Evolutionary conservation across 2,113 vertebrate genomes (phyloP).

Genomic region (Redunca redunca): DNA sequence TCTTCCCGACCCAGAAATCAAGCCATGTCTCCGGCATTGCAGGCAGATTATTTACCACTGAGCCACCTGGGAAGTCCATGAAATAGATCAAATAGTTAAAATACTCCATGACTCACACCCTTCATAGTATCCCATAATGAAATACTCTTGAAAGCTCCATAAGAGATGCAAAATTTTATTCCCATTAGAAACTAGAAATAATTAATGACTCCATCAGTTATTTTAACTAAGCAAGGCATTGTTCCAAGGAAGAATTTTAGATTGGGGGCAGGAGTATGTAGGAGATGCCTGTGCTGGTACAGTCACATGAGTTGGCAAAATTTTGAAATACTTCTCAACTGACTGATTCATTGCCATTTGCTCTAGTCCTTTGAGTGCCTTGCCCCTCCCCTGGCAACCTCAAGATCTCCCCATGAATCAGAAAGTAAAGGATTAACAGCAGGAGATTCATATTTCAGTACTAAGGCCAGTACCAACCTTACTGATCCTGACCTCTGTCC

Average conservation of each 20-base stretch:
- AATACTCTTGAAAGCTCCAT: not conserved
- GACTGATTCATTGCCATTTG: not conserved
- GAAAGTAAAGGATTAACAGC: not conserved
- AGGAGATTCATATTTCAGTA: not conserved
- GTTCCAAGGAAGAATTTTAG: not conserved
- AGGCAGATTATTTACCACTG: not conserved
- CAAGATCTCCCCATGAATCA: not conserved
- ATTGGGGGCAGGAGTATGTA: not conserved
- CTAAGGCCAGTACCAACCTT: not conserved
- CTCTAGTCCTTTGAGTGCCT: not conserved
- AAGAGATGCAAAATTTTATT: not conserved
- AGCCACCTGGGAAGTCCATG: not conserved
- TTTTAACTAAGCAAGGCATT: not conserved
- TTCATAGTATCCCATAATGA: not conserved
- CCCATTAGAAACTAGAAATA: not conserved
- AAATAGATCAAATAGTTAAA: not conserved
- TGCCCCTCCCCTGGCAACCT: not conserved
- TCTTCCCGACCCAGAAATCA: not conserved
- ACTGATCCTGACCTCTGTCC: not conserved
- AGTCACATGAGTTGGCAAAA: not conserved
- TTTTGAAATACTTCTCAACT: not conserved
- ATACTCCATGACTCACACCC: not conserved
- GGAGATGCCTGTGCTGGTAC: not conserved
- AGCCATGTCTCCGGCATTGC: not conserved
- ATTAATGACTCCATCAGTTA: not conserved